Conservation (phyloP, 64 coral and sea anemone genomes). For the Dendrophyllia cribrosa region DNA sequence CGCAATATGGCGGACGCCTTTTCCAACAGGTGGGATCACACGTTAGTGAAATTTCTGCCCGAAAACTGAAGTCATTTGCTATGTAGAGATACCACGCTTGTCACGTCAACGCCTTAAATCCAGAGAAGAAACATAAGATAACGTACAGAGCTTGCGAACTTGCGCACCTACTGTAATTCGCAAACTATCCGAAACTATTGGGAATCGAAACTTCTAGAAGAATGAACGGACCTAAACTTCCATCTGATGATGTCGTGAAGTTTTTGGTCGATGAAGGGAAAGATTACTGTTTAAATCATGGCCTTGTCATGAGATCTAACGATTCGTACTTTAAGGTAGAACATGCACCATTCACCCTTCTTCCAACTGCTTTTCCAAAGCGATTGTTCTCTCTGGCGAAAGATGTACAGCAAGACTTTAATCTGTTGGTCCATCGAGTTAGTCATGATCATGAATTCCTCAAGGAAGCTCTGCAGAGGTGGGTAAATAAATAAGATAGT, state of each 20-base stretch:
- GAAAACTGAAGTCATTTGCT: not conserved
- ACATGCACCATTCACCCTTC: slow-evolving; percentile 67
- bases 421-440: slow-evolving; percentile 57
- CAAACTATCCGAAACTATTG: not conserved
- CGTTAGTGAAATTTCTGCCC: not conserved
- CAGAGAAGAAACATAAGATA: not conserved
- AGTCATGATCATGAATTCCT: slow-evolving; percentile 68
- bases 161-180: not conserved
- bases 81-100: not conserved
- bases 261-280: slow-evolving; percentile 8
- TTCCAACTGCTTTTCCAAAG: slow-evolving; percentile 57
- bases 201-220: not conserved
- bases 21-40: not conserved
- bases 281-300: slow-evolving; percentile 39
- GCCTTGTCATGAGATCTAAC: slow-evolving; percentile 27
- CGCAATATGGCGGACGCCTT: not conserved
- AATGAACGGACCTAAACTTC: not conserved
- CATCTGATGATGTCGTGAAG: not conserved
- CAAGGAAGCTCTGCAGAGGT: slow-evolving; percentile 56
- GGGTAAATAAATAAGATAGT: not conserved
- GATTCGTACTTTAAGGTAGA: not conserved
- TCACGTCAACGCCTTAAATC: not conserved
- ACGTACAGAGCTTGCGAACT: not conserved
- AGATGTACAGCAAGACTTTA: slow-evolving; percentile 63
- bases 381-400: slow-evolving; percentile 37